A percentile compares a stretch with the other conserved stretches of the same genome.
Evolutionary conservation across 2,888 invertebrate genomes (phyloP).

Genomic region (Monopis laevigella): DNA sequence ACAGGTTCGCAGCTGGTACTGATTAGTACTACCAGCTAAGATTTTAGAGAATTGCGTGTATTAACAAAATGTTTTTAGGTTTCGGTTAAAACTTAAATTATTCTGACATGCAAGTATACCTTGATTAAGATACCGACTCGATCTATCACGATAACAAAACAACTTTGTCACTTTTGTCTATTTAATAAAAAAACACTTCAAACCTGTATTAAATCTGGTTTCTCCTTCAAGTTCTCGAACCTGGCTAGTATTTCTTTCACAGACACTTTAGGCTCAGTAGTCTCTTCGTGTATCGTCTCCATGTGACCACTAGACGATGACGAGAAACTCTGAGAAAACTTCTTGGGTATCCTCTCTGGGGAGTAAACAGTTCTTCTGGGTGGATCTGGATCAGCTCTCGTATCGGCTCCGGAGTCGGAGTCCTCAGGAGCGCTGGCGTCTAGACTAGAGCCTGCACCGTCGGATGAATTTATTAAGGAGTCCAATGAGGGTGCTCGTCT

Average conservation of each 20-base stretch:
- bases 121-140: too few relatives aligned
- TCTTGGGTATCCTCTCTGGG: slow-evolving; percentile 35
- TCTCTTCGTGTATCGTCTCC: slow-evolving; percentile 86
- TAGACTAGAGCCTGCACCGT: slow-evolving; percentile 69
- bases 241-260: slow-evolving; percentile 84
- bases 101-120: too few relatives aligned
- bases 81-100: too few relatives aligned
- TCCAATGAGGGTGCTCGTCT: slow-evolving; percentile 70
- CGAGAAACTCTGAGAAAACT: slow-evolving; percentile 57
- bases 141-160: too few relatives aligned
- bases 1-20: too few relatives aligned
- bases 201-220: slow-evolving; percentile 32
- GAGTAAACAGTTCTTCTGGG: slow-evolving; percentile 16
- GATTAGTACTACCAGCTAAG: too few relatives aligned
- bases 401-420: slow-evolving; percentile 74
- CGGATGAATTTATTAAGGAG: slow-evolving; percentile 75
- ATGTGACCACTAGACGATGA: slow-evolving; percentile 73
- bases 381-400: slow-evolving; percentile 53
- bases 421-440: slow-evolving; percentile 71
- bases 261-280: slow-evolving; percentile 81
- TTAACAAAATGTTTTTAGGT: too few relatives aligned
- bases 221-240: slow-evolving; percentile 76
- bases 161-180: too few relatives aligned
- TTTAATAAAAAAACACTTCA: too few relatives aligned
- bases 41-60: too few relatives aligned